Conservation (phyloP, 2,888 invertebrate species). For the Chymomyza fuscimana region DNA sequence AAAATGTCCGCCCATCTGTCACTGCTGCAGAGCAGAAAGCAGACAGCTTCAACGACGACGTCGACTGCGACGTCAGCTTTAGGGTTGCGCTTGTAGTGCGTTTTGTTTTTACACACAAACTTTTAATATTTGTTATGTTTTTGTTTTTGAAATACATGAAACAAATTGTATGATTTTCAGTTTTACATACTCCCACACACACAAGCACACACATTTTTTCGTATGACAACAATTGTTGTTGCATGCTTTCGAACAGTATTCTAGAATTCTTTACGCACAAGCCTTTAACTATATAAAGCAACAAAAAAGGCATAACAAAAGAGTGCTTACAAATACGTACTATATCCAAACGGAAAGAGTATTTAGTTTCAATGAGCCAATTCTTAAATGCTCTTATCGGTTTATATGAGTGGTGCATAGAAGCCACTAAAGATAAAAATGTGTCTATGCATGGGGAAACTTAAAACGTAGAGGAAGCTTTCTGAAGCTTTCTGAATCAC, state of each 20-base stretch:
- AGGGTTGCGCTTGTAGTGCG: slow-evolving; percentile 27
- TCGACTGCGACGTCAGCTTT: not conserved
- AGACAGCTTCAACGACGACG: slow-evolving; percentile 28
- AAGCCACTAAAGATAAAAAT: no score
- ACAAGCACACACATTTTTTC: not conserved
- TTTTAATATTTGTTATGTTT: slow-evolving; percentile 15
- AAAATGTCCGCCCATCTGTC: slow-evolving; percentile 74
- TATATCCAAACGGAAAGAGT: not conserved
- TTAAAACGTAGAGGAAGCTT: no score
- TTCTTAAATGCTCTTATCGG: not conserved
- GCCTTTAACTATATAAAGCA: not conserved
- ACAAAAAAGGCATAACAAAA: not conserved
- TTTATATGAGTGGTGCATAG: not conserved
- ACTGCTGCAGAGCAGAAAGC: slow-evolving; percentile 38
- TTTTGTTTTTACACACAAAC: slow-evolving; percentile 26
- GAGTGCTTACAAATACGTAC: not conserved
- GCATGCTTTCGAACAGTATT: slow-evolving; percentile 6
- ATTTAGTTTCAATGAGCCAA: not conserved
- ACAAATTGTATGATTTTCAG: slow-evolving; percentile 55
- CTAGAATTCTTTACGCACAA: not conserved
- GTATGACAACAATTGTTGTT: slow-evolving; percentile 7
- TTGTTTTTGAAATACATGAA: slow-evolving; percentile 35
- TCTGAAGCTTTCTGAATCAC: no score
- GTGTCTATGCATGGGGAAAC: no score
- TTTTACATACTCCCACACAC: slow-evolving; percentile 24